These are phyloP conservation scores for Hoplodrina ambigua DNA, from an alignment of 2,888 invertebrate genomes.

Conservation along the genomic window DNA sequence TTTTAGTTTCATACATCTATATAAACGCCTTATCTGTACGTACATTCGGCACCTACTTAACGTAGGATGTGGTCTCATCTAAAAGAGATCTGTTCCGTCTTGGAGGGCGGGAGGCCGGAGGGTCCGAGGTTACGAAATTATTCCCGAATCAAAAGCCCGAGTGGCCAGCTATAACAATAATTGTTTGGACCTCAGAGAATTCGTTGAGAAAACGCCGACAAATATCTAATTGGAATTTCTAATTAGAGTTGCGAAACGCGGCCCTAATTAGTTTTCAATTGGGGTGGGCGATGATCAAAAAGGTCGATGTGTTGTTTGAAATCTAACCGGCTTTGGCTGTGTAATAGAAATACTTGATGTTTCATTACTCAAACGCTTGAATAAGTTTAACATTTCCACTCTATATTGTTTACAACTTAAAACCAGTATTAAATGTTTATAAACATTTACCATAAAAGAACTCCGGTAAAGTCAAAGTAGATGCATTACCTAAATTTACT, in stretches of 20 bases:
- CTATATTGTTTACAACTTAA: too few relatives aligned
- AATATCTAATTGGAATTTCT: constrained; percentile 90
- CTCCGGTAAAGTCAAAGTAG: too few relatives aligned
- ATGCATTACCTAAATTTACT: too few relatives aligned
- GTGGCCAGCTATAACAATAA: constrained; percentile 86
- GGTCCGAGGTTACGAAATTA: constrained; percentile 77
- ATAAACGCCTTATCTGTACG: constrained; percentile 48
- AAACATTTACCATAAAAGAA: too few relatives aligned
- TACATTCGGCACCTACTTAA: constrained; percentile 50
- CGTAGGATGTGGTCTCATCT: constrained; percentile 87
- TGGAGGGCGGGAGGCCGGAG: constrained; percentile 53
- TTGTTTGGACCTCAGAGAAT: constrained; percentile 84
- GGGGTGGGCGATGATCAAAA: constrained; percentile 70
- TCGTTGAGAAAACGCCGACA: constrained; percentile 77
- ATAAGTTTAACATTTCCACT: not conserved
- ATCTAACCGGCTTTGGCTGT: constrained; percentile 51
- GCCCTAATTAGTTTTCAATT: constrained; percentile 84
- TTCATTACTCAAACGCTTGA: constrained; percentile 23
- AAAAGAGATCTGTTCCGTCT: constrained; percentile 82
- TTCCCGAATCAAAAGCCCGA: constrained; percentile 73
- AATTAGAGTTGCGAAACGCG: constrained; percentile 82
- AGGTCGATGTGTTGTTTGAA: constrained; percentile 63
- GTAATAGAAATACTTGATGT: constrained; percentile 54
- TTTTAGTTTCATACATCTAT: not conserved
- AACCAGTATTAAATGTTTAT: too few relatives aligned